A percentile compares a stretch with the other conserved stretches of the same genome.
These are phyloP conservation scores for Hypothenemus hampei DNA, from an alignment of 1,140 invertebrate genomes.

Conservation along the genomic window DNA sequence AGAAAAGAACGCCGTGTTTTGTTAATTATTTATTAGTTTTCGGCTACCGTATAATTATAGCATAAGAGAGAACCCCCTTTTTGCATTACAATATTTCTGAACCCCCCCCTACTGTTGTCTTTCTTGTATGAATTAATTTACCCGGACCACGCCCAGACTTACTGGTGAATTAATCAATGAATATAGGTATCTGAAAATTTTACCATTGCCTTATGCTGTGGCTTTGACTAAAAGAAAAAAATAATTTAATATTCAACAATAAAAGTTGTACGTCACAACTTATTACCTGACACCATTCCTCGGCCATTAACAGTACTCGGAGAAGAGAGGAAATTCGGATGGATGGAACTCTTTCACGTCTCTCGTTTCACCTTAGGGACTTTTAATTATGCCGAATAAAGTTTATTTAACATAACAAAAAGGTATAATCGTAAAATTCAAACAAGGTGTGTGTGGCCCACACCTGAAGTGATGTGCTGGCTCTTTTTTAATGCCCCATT, in stretches of 20 bases:
- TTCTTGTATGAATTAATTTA: background rate
- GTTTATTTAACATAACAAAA: slow-evolving; percentile 28
- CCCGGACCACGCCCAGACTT: background rate
- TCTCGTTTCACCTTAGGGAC: background rate
- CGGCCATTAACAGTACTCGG: slow-evolving; percentile 9
- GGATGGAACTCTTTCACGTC: slow-evolving; percentile 5
- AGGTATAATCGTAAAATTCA: slow-evolving; percentile 27
- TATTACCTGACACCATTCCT: slow-evolving; percentile 15
- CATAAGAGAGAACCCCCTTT: slow-evolving; percentile 3
- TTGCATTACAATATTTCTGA: background rate
- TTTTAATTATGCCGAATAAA: slow-evolving; percentile 25
- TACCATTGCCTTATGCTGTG: too few species aligned
- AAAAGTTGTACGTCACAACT: slow-evolving; percentile 8
- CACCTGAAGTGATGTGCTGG: slow-evolving; percentile 10
- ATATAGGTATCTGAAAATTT: background rate
- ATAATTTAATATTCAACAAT: slow-evolving; percentile 2
- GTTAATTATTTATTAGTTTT: slow-evolving; percentile 16
- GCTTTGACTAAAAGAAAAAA: too few species aligned
- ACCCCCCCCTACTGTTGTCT: background rate
- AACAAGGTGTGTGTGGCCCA: slow-evolving; percentile 26
- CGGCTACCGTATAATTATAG: slow-evolving; percentile 14
- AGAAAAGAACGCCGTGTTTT: slow-evolving; percentile 8
- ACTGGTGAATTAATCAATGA: background rate
- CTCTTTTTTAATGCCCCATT: slow-evolving; percentile 17
- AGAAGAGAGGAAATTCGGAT: background rate